phyloP scores from a whole-genome alignment of 2,113 vertebrate genomes.

The Centrocercus urophasianus region DNA sequence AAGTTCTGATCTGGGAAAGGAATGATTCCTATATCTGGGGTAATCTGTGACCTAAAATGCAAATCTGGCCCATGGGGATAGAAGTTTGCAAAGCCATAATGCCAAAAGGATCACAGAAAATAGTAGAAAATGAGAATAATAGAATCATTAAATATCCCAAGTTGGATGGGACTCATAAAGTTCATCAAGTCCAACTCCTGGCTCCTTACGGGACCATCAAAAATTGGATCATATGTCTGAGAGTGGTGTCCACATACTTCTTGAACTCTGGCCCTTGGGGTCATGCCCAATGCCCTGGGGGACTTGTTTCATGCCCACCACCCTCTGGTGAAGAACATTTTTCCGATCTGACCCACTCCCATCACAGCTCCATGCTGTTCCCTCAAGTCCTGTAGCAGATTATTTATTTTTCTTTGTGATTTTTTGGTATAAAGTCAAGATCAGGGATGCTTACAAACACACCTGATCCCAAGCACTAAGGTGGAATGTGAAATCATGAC shows the following conservation, averaged over 20 bases:
- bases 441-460: background rate
- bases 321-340: too few species aligned
- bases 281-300: too few species aligned
- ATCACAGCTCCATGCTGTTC: too few species aligned
- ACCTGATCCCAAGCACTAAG: background rate
- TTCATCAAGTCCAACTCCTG: too few species aligned
- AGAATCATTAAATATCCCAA: too few species aligned
- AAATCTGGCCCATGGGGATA: background rate
- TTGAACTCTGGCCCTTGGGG: too few species aligned
- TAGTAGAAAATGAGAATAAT: background rate
- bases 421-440: background rate
- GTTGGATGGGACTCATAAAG: too few species aligned
- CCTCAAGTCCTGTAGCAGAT: background rate
- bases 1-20: slow-evolving; percentile 1
- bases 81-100: background rate
- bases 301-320: too few species aligned
- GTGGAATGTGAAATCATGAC: background rate
- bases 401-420: background rate
- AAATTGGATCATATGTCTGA: too few species aligned
- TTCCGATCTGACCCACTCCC: too few species aligned
- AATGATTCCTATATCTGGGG: background rate
- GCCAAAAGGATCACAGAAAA: background rate
- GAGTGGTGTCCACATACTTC: too few species aligned
- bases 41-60: background rate
- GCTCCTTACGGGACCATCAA: too few species aligned